A percentile compares a stretch with the other conserved stretches of the same genome.
Conservation (phyloP, 2,113 vertebrate genomes). For the Nannospalax galili region DNA sequence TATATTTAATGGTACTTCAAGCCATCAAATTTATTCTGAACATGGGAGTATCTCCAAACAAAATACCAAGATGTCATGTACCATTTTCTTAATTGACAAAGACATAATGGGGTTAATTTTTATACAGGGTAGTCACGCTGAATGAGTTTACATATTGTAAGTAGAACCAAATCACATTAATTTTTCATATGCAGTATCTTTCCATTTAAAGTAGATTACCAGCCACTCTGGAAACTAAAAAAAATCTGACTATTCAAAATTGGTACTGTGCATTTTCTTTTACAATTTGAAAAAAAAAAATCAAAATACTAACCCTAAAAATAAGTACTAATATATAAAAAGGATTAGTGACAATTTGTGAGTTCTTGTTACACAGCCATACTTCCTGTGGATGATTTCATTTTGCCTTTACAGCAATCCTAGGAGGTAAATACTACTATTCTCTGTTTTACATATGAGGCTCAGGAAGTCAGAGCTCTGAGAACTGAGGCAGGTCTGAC, state of each 20-base stretch:
- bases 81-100: constrained; percentile 51
- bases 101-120: constrained; percentile 67
- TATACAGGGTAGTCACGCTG: constrained; percentile 51
- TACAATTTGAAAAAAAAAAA: constrained; percentile 39
- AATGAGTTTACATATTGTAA: constrained; percentile 64
- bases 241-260: constrained; percentile 54
- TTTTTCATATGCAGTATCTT: constrained; percentile 47
- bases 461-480: not conserved
- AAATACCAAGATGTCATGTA: constrained; percentile 34
- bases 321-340: not conserved
- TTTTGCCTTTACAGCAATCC: not conserved
- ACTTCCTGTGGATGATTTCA: not conserved
- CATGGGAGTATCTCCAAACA: constrained; percentile 56
- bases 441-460: not conserved
- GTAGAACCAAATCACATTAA: constrained; percentile 41
- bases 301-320: constrained; percentile 48
- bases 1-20: constrained; percentile 51
- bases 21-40: constrained; percentile 54
- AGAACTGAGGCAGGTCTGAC: not conserved
- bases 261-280: constrained; percentile 33
- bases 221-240: constrained; percentile 51
- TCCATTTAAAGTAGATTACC: constrained; percentile 55
- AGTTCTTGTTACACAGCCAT: not conserved
- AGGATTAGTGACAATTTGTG: not conserved
- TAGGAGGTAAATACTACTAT: not conserved